A percentile compares a stretch with the other conserved stretches of the same genome.
Conservation (phyloP, 1,140 invertebrate genomes). For the roundworm (Caenorhabditis elegans) region DNA sequence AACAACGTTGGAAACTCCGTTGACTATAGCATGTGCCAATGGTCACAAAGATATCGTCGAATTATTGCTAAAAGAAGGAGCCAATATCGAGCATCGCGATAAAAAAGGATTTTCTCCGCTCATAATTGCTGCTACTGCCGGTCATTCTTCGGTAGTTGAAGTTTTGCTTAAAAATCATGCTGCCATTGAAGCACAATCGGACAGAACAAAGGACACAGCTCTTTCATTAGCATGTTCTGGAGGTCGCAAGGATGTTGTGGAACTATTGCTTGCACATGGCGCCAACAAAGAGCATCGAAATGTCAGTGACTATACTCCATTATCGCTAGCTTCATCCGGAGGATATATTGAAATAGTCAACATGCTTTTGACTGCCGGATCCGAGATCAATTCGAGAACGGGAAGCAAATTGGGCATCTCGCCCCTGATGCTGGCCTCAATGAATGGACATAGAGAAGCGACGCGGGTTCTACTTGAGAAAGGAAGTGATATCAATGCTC, state of each 20-base stretch:
- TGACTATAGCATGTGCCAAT: conserved; percentile 93
- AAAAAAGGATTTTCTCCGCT: conserved; percentile 96
- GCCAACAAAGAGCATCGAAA: conserved; percentile 99
- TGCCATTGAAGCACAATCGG: conserved; percentile 95
- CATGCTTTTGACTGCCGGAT: conserved; percentile 83
- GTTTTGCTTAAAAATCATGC: conserved; percentile 86
- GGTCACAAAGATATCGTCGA: conserved; percentile 93
- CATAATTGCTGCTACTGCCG: conserved; percentile 92
- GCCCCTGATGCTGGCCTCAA: conserved; percentile 96
- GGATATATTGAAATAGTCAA: conserved; percentile 99
- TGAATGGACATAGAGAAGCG: conserved; percentile 99
- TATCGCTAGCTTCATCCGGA: conserved; percentile 90
- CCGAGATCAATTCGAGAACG: conserved; percentile 89
- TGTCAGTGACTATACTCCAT: conserved; percentile 96
- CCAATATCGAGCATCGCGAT: conserved; percentile 94
- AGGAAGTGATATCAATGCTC: conserved; percentile 99
- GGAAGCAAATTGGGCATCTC: conserved; percentile 81
- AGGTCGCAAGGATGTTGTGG: conserved; percentile 92
- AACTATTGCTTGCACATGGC: conserved; percentile 80
- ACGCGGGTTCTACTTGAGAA: conserved; percentile 92
- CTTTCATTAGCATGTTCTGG: conserved; percentile 94
- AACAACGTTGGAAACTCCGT: conserved; percentile 94
- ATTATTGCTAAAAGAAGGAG: conserved; percentile 82
- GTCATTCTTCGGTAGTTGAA: conserved; percentile 91
- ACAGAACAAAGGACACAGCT: conserved; percentile 97